Percentiles rank a stretch among this genome's conserved stretches.
Evolutionary conservation across 2,113 vertebrate genomes (phyloP).

Genomic region (Macrotis lagotis): DNA sequence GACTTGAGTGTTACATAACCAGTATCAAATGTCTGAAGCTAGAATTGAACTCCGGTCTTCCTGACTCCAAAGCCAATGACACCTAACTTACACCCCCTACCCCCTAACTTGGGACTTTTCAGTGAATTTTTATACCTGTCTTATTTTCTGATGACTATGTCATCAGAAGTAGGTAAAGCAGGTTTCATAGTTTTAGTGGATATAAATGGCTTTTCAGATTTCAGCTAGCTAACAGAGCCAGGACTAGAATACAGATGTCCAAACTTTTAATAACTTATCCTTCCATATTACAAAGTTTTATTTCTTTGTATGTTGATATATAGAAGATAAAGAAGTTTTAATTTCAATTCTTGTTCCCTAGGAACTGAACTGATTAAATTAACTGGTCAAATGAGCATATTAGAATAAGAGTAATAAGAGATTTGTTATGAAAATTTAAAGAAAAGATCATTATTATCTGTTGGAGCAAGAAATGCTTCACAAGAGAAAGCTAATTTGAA

Average conservation of each 20-base stretch:
- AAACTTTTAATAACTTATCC: background rate
- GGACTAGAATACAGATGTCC: background rate
- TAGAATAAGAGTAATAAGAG: background rate
- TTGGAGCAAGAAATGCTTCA: background rate
- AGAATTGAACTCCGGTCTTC: too few relatives aligned
- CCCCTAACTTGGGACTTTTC: background rate
- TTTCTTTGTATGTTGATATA: background rate
- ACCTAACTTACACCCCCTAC: too few relatives aligned
- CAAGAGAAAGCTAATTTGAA: background rate
- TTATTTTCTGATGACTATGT: background rate
- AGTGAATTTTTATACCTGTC: background rate
- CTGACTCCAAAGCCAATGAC: too few relatives aligned
- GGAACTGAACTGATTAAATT: background rate
- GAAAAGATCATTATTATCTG: background rate
- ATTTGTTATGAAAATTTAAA: background rate
- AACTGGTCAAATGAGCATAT: background rate
- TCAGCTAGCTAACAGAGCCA: background rate
- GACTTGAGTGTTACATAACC: too few relatives aligned
- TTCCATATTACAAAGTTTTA: too few relatives aligned
- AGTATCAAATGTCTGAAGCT: too few relatives aligned
- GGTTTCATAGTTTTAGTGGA: background rate
- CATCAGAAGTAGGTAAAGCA: conserved; percentile 30
- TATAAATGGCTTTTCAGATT: background rate
- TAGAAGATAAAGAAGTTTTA: background rate
- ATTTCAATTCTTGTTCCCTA: background rate